Evolutionary conservation across 2,888 invertebrate genomes (phyloP).

Genomic region (Dione juno): DNA sequence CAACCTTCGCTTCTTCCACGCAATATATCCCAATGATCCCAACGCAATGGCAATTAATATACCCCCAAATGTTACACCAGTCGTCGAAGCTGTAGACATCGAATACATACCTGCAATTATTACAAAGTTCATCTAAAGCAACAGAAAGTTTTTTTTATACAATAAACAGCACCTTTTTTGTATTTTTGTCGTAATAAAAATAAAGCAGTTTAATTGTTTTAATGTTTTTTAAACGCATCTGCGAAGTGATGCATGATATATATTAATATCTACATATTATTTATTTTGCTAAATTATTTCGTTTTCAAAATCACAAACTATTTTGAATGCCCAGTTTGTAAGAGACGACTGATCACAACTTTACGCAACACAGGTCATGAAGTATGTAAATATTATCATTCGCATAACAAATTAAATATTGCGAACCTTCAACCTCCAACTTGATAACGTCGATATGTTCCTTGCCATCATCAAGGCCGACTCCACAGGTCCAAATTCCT

Average conservation of each 20-base stretch:
- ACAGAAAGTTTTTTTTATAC: not conserved
- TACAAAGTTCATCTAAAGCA: constrained; percentile 34
- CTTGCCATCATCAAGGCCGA: constrained; percentile 67
- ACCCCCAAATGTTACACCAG: constrained; percentile 66
- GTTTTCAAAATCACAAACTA: no score
- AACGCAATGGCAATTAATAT: constrained; percentile 58
- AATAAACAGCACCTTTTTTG: not conserved
- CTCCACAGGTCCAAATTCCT: constrained; percentile 79
- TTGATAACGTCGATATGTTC: constrained; percentile 68
- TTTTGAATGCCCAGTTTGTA: no score
- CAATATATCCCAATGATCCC: constrained; percentile 57
- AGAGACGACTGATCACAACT: not conserved
- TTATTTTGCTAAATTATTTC: not conserved
- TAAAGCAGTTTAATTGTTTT: no score
- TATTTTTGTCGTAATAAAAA: no score
- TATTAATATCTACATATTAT: no score
- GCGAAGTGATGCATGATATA: not conserved
- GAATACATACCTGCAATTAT: constrained; percentile 63
- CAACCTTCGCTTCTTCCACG: constrained; percentile 65
- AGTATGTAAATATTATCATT: constrained; percentile 15
- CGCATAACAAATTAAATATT: constrained; percentile 2
- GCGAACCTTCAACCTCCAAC: constrained; percentile 68
- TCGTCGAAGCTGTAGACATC: constrained; percentile 73
- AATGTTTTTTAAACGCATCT: not conserved
- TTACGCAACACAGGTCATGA: not conserved